Conservation (phyloP, 2,888 invertebrate species). For the Antheraea yamamai region DNA sequence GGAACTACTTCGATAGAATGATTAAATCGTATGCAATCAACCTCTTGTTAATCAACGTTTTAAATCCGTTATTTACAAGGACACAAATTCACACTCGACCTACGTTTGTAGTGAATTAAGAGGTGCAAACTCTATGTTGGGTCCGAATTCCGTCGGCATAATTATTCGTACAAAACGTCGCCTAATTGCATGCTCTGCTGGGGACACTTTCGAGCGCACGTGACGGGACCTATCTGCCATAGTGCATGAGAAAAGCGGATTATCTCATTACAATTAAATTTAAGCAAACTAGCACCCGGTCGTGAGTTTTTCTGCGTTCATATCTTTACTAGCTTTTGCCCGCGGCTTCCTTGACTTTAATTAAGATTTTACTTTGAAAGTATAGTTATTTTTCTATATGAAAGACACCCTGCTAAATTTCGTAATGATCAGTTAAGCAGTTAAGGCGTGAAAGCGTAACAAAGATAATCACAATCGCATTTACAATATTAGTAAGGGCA, state of each 20-base stretch:
- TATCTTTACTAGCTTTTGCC: no score
- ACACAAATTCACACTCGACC: slow-evolving; percentile 40
- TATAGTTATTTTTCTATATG: no score
- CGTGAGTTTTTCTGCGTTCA: no score
- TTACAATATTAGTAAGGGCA: no score
- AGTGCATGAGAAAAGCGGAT: slow-evolving; percentile 31
- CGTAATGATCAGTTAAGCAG: no score
- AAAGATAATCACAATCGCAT: no score
- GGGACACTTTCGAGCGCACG: slow-evolving; percentile 64
- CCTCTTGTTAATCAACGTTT: slow-evolving; percentile 25
- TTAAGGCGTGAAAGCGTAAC: no score
- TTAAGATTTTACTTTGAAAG: no score
- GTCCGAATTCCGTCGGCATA: slow-evolving; percentile 58
- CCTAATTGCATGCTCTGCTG: slow-evolving; percentile 75
- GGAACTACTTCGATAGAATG: not conserved
- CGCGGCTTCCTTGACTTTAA: no score
- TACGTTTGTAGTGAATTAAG: slow-evolving; percentile 56
- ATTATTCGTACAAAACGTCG: slow-evolving; percentile 75
- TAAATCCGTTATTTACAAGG: slow-evolving; percentile 35
- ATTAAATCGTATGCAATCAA: not conserved
- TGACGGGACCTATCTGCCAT: slow-evolving; percentile 46
- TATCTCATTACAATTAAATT: not conserved
- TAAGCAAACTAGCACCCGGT: no score
- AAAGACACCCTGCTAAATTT: no score
- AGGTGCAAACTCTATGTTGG: slow-evolving; percentile 50